Evolutionary conservation across 2,113 vertebrate species (phyloP).

Genomic region (Hepsetus odoe): DNA sequence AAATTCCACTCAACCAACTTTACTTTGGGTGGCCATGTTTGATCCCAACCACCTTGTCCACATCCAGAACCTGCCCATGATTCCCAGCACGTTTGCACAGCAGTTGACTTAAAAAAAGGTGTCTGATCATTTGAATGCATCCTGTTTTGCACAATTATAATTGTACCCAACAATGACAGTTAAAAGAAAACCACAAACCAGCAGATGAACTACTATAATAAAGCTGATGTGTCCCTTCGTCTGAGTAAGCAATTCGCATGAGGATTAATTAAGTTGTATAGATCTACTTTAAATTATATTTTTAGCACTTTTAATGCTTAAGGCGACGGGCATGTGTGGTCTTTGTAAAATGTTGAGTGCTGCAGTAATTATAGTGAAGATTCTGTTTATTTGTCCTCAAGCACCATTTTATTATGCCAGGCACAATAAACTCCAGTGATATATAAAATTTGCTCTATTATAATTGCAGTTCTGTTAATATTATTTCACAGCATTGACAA

Average conservation of each 20-base stretch:
- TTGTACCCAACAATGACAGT: conserved; percentile 27
- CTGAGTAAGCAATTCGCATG: conserved; percentile 70
- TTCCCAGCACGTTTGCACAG: neutral
- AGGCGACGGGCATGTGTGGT: conserved; percentile 68
- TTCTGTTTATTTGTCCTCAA: conserved; percentile 77
- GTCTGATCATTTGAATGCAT: neutral
- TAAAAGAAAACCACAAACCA: conserved; percentile 39
- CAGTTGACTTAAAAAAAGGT: neutral
- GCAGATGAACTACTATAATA: conserved; percentile 41
- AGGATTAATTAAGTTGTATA: conserved; percentile 79
- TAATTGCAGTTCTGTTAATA: conserved; percentile 81
- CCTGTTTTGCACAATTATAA: conserved; percentile 20
- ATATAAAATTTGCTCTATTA: conserved; percentile 48
- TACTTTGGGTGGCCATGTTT: neutral
- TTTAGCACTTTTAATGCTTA: conserved; percentile 64
- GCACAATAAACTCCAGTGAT: conserved; percentile 68
- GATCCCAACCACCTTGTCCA: neutral
- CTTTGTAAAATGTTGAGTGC: conserved; percentile 74
- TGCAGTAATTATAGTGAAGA: conserved; percentile 76
- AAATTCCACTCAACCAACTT: neutral
- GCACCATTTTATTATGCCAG: conserved; percentile 75
- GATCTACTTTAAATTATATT: conserved; percentile 69
- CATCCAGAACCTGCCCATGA: neutral
- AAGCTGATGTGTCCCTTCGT: conserved; percentile 60
- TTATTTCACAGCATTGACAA: conserved; percentile 74